Evolutionary conservation across 2,113 vertebrate genomes (phyloP), one percentile per base, ranked within the genome.

Genomic region (Muscicapa adusta): DNA sequence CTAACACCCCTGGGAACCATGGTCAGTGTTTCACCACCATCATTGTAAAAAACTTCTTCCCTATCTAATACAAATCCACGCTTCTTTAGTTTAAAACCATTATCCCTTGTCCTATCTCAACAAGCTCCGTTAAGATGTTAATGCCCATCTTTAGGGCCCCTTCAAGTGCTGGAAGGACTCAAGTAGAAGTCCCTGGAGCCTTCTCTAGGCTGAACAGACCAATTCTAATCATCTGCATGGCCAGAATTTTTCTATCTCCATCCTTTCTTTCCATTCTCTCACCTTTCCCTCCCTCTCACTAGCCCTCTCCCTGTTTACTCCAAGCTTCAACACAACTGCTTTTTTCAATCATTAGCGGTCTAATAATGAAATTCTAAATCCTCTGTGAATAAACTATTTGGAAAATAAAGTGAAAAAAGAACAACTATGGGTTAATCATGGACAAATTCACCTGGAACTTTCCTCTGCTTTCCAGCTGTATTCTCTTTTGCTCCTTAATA

Each of bases 371-470:
- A 66, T 60, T 70, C 9, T 81, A 10, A 51, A 33, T 51, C 24
- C 2, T 75, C 36, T 56, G 1, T 43, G 5, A 54, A 8, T 61
- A 45, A 83, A 13, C 25, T 36, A 24, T 12, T 47, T 17, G 28
- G n/a, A 63, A 89, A 78, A 57, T 25, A 58, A 36, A 29, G 18
- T 51, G 6, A 9, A 5, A 20, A 63, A 34, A 38, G 12, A 18
- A 4, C 6, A 51, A 8, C 14, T 36, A 9, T 0, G 9, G 5
- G 61, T 31, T 71, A 34, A 36, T 8, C 7, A 17, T 0, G 5
- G 43, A 9, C 26, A 4, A 8, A 8, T 9, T 47, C 24, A 34
- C n/a, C 28, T 33, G n/a, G 8, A n/a, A 14, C 5, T 28, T 14
- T 6, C 23, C 7, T 8, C 22, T 19, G 33, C n/a, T 60, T 72